A percentile compares a stretch with the other conserved stretches of the same genome.
Conservation (phyloP, 2,888 invertebrate species). For the Dasysyrphus albostriatus region DNA sequence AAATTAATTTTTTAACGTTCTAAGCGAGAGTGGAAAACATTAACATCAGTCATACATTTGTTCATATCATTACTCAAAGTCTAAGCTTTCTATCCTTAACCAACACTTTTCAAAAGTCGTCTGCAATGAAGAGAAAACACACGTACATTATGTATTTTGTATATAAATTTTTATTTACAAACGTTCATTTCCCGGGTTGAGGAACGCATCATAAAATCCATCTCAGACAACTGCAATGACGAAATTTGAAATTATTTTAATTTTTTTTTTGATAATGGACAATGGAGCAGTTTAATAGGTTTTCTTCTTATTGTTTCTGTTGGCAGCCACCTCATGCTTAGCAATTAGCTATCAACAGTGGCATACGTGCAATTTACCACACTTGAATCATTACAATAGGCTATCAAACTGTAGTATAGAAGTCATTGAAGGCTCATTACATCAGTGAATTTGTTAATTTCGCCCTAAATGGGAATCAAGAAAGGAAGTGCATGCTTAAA, state of each 20-base stretch:
- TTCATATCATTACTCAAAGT: no score
- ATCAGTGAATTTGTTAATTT: conserved; percentile 28
- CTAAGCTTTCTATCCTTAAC: no score
- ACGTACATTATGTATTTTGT: background rate
- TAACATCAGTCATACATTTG: no score
- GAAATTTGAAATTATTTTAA: conserved; percentile 23
- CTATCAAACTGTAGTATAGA: conserved; percentile 4
- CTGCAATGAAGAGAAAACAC: background rate
- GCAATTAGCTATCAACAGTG: conserved; percentile 55
- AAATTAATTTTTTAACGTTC: no score
- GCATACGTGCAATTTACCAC: conserved; percentile 64
- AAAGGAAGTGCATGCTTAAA: background rate
- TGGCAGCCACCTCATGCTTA: conserved; percentile 59
- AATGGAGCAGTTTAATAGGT: conserved; percentile 30
- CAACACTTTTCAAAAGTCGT: background rate
- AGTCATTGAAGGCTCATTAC: conserved; percentile 20
- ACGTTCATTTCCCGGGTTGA: background rate
- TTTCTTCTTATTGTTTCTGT: conserved; percentile 26
- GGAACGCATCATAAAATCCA: conserved; percentile 41
- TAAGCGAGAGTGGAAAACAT: no score
- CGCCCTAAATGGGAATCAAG: conserved; percentile 8
- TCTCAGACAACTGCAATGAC: conserved; percentile 37
- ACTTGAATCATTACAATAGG: conserved; percentile 4
- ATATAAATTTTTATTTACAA: no score
- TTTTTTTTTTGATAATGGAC: conserved; percentile 25